Evolutionary conservation across 2,888 invertebrate genomes (phyloP), one percentile per base, ranked within the genome.

Genomic region (Tortrix viridana): DNA sequence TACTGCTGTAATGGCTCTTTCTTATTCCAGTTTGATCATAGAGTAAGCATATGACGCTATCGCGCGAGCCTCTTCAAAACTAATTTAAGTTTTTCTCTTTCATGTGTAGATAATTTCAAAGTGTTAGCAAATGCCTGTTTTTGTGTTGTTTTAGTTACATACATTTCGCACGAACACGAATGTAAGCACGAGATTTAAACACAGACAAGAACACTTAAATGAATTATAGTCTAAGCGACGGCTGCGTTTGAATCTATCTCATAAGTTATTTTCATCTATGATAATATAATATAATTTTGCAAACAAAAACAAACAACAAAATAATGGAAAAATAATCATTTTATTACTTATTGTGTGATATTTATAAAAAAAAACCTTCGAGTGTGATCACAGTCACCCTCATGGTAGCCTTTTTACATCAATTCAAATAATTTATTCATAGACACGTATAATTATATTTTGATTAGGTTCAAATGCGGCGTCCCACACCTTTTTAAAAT

Each of bases 191-290:
- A 58, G 20, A 9, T 46, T 43, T 32, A 12, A 19, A 62, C 44
- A 61, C 43, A 52, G 65, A 53, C 52, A 44, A 46, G 32, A 26
- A 57, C 53, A 53, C 55, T 52, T 60, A 61, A 49, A 52, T 23
- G 49, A 63, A n/a, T 43, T 48, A 48, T 53, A 63, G 57, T 47
- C 53, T 9, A 16, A 41, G 57, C 19, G 32, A 44, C 52, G 41
- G 41, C 47, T 23, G 57, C 52, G 47, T 57, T 48, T 58, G 20
- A 57, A 58, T 26, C 22, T 53, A 53, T 16, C 41, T 22, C 26
- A 32, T 16, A 14, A 1, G 18, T n/a, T 38, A 20, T 23, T 12
- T 48, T 32, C 1, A 49, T 18, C 18, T 49, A 16, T 6, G n/a
- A 7, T 12, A 1, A 38, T 38, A 12, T n/a, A 5, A 5, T n/a